Base-by-base conservation (phyloP, 1,140 invertebrate genomes). In the Harlomillsia oculata region DNA sequence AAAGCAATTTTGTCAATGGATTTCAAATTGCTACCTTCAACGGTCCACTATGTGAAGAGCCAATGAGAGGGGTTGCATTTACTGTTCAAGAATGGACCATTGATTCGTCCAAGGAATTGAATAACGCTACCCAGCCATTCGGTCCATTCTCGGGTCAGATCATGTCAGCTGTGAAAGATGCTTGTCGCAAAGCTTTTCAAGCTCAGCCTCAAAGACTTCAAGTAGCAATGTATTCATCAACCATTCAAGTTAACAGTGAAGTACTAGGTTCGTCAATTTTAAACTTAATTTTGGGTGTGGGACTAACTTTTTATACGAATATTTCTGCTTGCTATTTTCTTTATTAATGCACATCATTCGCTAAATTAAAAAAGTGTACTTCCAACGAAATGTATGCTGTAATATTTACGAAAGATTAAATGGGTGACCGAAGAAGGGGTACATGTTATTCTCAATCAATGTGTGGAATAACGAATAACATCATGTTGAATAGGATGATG, bases 211-310 rank as follows among this genome's bases (percentile, higher is more conserved):
- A 93, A 68, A 77, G 96, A 54, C 70, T 99, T 3, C 89, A 97
- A 75, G 87, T 87, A 11, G 93, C 96, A 1, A 97, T 98, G 91
- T 99, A 97, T 70, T 87, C 82, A 30, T 97, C 93, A 72, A 85
- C 81, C 65, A 92, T 99, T 58, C 80, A 89, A 67, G 91, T 92
- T 11, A 91, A 89, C 63, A 83, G 87, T 2, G 89, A 94, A 73
- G 89, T 93, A 62, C 77, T 99, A 67, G 94, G 91, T 89, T 72
- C 84, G 85, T 8, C 14, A 43, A 34, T 49, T 25, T 62, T 57
- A 36, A 59, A 58, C 40, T 51, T 36, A 28, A 51, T 43, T 63
- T 39, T 34, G n/a, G 2, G 11, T 30, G 8, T 46, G 11, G 32
- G 3, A 11, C 34, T 36, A 36, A 11, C 11, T n/a, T 36, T 36